Conservation (phyloP, 1,140 invertebrate genomes). For the Pogonomyrmex barbatus region DNA sequence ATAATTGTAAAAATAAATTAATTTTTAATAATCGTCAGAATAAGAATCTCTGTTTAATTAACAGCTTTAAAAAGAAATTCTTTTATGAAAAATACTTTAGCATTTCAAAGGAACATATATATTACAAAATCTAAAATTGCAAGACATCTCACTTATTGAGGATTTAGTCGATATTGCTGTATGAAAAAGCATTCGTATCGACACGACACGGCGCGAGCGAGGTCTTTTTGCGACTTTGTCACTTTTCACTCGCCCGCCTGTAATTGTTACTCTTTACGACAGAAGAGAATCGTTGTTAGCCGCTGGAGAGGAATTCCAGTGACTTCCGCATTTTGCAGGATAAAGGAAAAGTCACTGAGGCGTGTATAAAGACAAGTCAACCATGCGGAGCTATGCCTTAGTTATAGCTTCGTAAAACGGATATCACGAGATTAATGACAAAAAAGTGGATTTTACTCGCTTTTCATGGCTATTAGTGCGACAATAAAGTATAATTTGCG, state of each 20-base stretch:
- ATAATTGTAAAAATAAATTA: background rate
- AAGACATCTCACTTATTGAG: constrained; percentile 16
- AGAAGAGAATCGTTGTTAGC: constrained; percentile 64
- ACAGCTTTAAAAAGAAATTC: background rate
- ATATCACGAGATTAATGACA: constrained; percentile 67
- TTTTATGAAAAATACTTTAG: background rate
- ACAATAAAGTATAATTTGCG: constrained; percentile 65
- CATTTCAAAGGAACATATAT: background rate
- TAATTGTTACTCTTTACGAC: constrained; percentile 73
- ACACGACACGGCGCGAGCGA: constrained; percentile 20
- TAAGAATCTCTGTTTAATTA: background rate
- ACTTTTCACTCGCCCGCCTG: constrained; percentile 51
- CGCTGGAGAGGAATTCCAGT: constrained; percentile 67
- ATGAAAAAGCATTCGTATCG: constrained; percentile 46
- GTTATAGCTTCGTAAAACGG: constrained; percentile 72
- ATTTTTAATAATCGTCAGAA: background rate
- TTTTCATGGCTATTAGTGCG: constrained; percentile 64
- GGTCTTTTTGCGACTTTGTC: constrained; percentile 59
- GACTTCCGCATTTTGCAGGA: constrained; percentile 74
- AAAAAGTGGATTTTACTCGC: constrained; percentile 68
- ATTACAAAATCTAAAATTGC: background rate
- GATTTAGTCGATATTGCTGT: constrained; percentile 38
- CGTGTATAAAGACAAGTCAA: constrained; percentile 69
- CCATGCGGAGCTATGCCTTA: constrained; percentile 71
- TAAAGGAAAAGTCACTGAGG: constrained; percentile 72